Evolutionary conservation across 2,888 invertebrate genomes (phyloP).

Genomic region (Diogma glabrata): DNA sequence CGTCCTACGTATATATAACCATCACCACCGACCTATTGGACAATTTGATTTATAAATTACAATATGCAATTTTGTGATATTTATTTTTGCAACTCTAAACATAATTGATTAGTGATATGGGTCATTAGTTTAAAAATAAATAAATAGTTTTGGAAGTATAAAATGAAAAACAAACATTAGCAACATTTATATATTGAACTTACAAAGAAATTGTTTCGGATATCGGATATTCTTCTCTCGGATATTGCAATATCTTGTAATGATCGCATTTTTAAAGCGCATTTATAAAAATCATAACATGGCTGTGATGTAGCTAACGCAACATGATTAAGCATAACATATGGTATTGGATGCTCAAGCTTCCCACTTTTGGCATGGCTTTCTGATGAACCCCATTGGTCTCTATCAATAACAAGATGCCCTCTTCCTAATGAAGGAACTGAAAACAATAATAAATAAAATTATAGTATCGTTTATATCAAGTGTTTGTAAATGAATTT

Average conservation of each 20-base stretch:
- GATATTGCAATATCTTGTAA: conserved; percentile 38
- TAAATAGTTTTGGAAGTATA: too few relatives aligned
- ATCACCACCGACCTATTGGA: conserved; percentile 46
- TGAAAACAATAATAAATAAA: conserved; percentile 20
- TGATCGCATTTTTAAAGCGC: conserved; percentile 36
- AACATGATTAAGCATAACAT: conserved; percentile 42
- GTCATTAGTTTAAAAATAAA: too few relatives aligned
- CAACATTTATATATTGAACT: too few relatives aligned
- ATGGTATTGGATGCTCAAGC: conserved; percentile 34
- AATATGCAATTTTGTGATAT: too few relatives aligned
- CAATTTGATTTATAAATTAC: too few relatives aligned
- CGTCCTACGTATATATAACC: conserved; percentile 42
- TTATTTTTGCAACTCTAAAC: too few relatives aligned
- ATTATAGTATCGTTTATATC: too few relatives aligned
- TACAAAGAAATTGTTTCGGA: conserved; percentile 36
- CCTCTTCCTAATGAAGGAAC: conserved; percentile 37
- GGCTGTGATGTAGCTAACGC: conserved; percentile 32
- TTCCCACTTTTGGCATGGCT: conserved; percentile 20
- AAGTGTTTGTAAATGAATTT: too few relatives aligned
- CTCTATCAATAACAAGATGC: conserved; percentile 32
- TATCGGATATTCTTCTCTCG: conserved; percentile 36
- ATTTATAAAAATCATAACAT: conserved; percentile 35
- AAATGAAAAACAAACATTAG: too few relatives aligned
- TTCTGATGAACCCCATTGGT: conserved; percentile 33
- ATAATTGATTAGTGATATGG: too few relatives aligned